Evolutionary conservation across 2,113 vertebrate species (phyloP).

Genomic region (Meleagris gallopavo): DNA sequence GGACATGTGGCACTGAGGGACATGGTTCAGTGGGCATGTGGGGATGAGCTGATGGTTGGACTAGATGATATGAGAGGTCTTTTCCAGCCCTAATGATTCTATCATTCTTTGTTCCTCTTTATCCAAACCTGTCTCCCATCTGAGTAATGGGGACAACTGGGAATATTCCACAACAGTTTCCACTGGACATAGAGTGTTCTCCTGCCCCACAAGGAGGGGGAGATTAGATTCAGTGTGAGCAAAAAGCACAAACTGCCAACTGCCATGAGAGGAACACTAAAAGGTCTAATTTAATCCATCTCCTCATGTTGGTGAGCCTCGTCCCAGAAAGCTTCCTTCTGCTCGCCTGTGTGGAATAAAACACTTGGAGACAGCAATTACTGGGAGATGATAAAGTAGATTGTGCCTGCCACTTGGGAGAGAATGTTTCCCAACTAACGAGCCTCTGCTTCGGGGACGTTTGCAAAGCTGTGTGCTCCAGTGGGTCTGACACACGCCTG

Average conservation of each 20-base stretch:
- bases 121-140: neutral
- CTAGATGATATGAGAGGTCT: too few species aligned
- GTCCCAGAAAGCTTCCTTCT: neutral
- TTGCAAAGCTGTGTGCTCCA: neutral
- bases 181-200: neutral
- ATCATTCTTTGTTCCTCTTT: neutral
- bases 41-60: too few species aligned
- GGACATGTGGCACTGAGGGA: too few species aligned
- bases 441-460: neutral
- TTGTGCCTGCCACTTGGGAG: neutral
- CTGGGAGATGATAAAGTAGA: neutral
- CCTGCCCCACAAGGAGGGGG: neutral
- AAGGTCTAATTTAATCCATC: neutral
- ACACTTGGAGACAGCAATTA: neutral
- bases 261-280: neutral
- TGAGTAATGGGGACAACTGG: neutral
- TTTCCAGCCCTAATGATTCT: too few species aligned
- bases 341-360: accelerated
- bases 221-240: neutral
- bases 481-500: neutral
- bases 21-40: too few species aligned
- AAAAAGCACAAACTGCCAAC: neutral
- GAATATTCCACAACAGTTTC: neutral
- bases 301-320: neutral
- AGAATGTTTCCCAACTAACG: neutral